Evolutionary conservation across 2,888 invertebrate species (phyloP).

Genomic region (Mesorhabditis sp.): DNA sequence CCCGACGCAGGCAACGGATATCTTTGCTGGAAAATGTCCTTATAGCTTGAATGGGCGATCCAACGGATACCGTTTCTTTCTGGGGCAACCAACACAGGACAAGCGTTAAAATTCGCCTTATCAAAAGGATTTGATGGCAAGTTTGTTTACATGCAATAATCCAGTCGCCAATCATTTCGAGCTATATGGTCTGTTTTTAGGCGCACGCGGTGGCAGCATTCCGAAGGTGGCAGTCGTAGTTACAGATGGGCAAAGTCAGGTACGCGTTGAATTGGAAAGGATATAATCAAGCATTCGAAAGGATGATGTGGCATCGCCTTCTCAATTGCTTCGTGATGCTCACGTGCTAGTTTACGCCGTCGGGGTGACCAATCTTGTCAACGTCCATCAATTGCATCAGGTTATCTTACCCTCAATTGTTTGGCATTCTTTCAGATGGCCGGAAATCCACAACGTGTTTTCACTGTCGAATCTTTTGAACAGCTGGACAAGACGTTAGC

Average conservation of each 20-base stretch:
- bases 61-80: constrained; percentile 47
- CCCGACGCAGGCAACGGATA: constrained; percentile 38
- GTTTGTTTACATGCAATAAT: neutral
- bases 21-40: constrained; percentile 8
- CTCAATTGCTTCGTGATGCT: constrained; percentile 48
- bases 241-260: constrained; percentile 59
- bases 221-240: constrained; percentile 59
- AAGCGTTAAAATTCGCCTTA: constrained; percentile 45
- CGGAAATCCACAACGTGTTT: constrained; percentile 52
- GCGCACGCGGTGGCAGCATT: constrained; percentile 48
- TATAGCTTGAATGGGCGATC: constrained; percentile 52
- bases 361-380: constrained; percentile 58
- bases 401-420: constrained; percentile 15
- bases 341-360: constrained; percentile 59
- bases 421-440: constrained; percentile 37
- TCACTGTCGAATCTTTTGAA: constrained; percentile 56
- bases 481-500: constrained; percentile 51
- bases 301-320: constrained; percentile 52
- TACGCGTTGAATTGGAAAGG: neutral
- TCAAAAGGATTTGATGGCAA: constrained; percentile 39
- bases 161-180: neutral
- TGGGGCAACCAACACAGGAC: constrained; percentile 56
- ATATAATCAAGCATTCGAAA: constrained; percentile 8
- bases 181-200: constrained; percentile 8
- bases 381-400: constrained; percentile 57